Evolutionary conservation across 1,140 invertebrate species (phyloP), one percentile per base, ranked within the genome.

Genomic region (Homalodisca vitripennis): DNA sequence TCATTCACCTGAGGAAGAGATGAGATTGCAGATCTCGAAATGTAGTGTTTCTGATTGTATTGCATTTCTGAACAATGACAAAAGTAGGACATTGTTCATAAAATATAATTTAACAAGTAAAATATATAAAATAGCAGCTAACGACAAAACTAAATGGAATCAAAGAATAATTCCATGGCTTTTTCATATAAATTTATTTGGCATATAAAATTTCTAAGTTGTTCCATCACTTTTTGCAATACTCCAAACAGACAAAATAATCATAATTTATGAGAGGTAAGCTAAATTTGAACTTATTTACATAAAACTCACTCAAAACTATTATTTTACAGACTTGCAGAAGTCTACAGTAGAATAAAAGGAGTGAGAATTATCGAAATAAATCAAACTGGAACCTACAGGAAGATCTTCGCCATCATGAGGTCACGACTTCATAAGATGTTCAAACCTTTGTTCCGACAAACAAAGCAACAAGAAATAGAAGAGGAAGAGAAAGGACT

Each of bases 281-380:
- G 29, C 55, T 12, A 55, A 3, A 26, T 12, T 26, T 26, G n/a
- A n/a, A n/a, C n/a, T n/a, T n/a, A n/a, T n/a, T n/a, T n/a, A n/a
- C n/a, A n/a, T n/a, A n/a, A n/a, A n/a, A n/a, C n/a, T n/a, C n/a
- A n/a, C n/a, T n/a, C n/a, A n/a, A n/a, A n/a, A n/a, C 55, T 63
- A 13, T 29, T 63, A 14, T 13, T 26, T 63, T 20, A 2, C 30
- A 63, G 60, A n/a, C 34, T 63, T 3, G 31, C 34, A 12, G 60
- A 63, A 63, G 60, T 32, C n/a, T 63, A 63, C 60, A 63, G 60
- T 32, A 30, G 60, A 63, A 20, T 63, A 17, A 30, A n/a, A 31
- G 60, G 27, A 6, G 60, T 63, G 20, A 29, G n/a, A 63, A 32
- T 63, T 1, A 29, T 63, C 1, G 60, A 63, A 32, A 63, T 63